A percentile compares a stretch with the other conserved stretches of the same genome.
These are phyloP conservation scores for Thereva nobilitata DNA, from an alignment of 2,888 invertebrate species.

Conservation along the genomic window DNA sequence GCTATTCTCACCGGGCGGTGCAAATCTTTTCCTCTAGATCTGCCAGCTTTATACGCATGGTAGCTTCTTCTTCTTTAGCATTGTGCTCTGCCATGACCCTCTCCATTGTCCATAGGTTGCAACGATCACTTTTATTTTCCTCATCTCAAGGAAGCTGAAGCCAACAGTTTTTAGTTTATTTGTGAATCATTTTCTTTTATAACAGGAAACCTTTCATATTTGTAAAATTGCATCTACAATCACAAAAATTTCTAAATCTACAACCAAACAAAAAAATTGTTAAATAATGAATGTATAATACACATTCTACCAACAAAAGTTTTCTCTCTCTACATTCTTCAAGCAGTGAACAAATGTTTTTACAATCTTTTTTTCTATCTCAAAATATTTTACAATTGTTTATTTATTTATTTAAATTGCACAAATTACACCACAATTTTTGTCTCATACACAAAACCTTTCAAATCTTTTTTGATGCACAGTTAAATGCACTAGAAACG, in stretches of 20 bases:
- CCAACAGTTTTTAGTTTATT: no score
- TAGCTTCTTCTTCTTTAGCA: no score
- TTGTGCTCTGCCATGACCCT: no score
- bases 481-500: slow-evolving; percentile 86
- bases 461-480: slow-evolving; percentile 46
- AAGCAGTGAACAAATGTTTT: not conserved
- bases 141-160: no score
- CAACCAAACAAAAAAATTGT: not conserved
- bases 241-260: not conserved
- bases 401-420: not conserved
- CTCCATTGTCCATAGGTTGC: no score
- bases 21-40: no score
- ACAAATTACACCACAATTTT: slow-evolving; percentile 14
- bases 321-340: no score
- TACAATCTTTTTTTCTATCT: not conserved
- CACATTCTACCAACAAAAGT: not conserved
- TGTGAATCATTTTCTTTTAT: no score
- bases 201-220: not conserved
- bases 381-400: slow-evolving; percentile 9
- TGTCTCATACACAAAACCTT: slow-evolving; percentile 40
- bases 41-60: no score
- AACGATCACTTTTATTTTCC: no score
- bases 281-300: not conserved
- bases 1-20: no score
- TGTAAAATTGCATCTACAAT: not conserved